These are phyloP conservation scores for Endotricha flammealis DNA, from an alignment of 2,888 invertebrate genomes.

Conservation along the genomic window DNA sequence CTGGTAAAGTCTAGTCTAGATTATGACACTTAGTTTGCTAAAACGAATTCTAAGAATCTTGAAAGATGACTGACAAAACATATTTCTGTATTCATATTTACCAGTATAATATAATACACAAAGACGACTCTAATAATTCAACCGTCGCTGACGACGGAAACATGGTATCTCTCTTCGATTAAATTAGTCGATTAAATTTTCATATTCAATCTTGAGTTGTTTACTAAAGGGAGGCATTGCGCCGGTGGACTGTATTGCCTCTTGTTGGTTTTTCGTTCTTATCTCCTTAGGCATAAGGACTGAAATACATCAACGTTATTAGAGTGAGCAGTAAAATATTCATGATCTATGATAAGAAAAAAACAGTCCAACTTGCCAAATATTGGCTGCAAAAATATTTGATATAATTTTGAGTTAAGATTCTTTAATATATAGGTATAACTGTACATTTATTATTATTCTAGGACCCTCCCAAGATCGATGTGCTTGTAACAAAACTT, in stretches of 20 bases:
- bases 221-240: conserved; percentile 76
- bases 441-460: too few relatives aligned
- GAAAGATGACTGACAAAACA: too few relatives aligned
- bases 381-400: conserved; percentile 23
- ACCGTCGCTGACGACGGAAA: conserved; percentile 34
- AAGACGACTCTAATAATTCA: conserved; percentile 45
- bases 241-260: conserved; percentile 23
- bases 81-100: conserved; percentile 33
- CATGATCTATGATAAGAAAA: conserved; percentile 41
- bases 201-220: conserved; percentile 88
- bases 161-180: conserved; percentile 75
- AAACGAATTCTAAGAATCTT: too few relatives aligned
- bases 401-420: conserved; percentile 5
- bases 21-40: too few relatives aligned
- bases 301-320: conserved; percentile 11
- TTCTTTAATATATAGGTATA: background rate
- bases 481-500: background rate
- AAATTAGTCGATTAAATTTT: conserved; percentile 87
- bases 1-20: too few relatives aligned
- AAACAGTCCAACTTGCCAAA: conserved; percentile 32
- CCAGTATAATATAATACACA: conserved; percentile 18
- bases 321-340: conserved; percentile 35
- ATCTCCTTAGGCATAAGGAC: conserved; percentile 15
- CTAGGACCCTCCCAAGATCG: background rate
- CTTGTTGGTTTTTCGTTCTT: conserved; percentile 23